Evolutionary conservation across 2,888 invertebrate genomes (phyloP).

Genomic region (Amphipoea oculea): DNA sequence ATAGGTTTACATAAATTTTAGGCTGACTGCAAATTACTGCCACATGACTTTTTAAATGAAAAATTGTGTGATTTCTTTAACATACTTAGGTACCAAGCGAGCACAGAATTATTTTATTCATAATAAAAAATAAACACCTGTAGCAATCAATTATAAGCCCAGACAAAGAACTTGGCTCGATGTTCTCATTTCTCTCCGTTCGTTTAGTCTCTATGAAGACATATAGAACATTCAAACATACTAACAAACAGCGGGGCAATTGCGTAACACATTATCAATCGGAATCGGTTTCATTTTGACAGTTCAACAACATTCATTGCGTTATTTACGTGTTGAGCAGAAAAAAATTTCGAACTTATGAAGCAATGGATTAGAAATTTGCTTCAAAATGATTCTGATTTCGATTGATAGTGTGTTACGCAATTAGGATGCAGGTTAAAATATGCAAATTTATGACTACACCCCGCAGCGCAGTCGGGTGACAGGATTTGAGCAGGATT

Average conservation of each 20-base stretch:
- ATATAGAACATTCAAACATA: background rate
- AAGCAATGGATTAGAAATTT: too few species aligned
- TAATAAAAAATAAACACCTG: too few species aligned
- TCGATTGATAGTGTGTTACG: too few species aligned
- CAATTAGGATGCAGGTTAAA: background rate
- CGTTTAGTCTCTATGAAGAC: background rate
- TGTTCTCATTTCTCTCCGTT: background rate
- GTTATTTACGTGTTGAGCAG: too few species aligned
- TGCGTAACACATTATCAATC: too few species aligned
- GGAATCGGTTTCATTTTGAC: too few species aligned
- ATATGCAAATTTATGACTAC: background rate
- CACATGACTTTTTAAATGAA: background rate
- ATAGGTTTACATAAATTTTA: too few species aligned
- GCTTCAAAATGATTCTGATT: too few species aligned
- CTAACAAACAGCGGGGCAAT: background rate
- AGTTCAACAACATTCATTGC: too few species aligned
- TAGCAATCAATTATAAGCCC: background rate
- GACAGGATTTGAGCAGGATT: background rate
- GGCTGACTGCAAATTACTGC: too few species aligned
- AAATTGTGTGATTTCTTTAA: background rate
- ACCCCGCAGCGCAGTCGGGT: background rate
- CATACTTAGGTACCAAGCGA: background rate
- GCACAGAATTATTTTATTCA: background rate
- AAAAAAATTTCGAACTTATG: too few species aligned
- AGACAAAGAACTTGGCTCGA: background rate